These are phyloP conservation scores for Ceriagrion tenellum DNA, from an alignment of 2,888 invertebrate genomes.

Conservation along the genomic window DNA sequence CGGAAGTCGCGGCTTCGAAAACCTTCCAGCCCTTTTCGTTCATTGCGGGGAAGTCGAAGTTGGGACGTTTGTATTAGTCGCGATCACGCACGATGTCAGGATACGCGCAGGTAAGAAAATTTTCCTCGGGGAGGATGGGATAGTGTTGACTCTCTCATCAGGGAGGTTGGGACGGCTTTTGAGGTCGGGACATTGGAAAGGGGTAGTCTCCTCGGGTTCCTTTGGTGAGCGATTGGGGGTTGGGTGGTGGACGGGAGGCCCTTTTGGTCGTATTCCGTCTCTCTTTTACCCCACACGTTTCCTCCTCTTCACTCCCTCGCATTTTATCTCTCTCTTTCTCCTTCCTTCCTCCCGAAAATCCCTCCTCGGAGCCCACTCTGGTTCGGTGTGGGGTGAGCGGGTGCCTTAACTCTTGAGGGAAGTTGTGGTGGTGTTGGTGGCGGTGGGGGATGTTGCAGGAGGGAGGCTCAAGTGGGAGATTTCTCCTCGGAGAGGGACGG, in stretches of 20 bases:
- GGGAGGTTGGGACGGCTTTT: neutral
- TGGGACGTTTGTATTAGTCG: constrained; percentile 44
- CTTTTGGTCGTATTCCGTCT: constrained; percentile 16
- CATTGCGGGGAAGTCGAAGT: neutral
- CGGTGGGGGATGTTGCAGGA: constrained; percentile 8
- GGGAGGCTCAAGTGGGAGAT: constrained; percentile 61
- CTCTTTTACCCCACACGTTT: constrained; percentile 4
- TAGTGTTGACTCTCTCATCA: neutral
- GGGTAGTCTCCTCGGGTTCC: neutral
- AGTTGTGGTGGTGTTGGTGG: neutral
- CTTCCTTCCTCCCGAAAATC: constrained; percentile 59
- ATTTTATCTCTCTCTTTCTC: constrained; percentile 36
- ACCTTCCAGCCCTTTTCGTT: constrained; percentile 18
- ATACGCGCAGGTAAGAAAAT: constrained; percentile 62
- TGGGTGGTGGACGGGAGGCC: neutral
- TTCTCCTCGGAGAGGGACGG: constrained; percentile 43
- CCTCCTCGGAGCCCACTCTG: constrained; percentile 34
- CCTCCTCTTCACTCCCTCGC: neutral
- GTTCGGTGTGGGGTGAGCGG: neutral
- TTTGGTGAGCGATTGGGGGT: neutral
- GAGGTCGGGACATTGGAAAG: neutral
- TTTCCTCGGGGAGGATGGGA: constrained; percentile 18
- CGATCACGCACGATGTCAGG: constrained; percentile 51
- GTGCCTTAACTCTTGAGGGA: constrained; percentile 6
- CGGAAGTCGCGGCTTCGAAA: constrained; percentile 65